phyloP scores from a whole-genome alignment of 2,113 vertebrate genomes.

The Cebidichthys violaceus region DNA sequence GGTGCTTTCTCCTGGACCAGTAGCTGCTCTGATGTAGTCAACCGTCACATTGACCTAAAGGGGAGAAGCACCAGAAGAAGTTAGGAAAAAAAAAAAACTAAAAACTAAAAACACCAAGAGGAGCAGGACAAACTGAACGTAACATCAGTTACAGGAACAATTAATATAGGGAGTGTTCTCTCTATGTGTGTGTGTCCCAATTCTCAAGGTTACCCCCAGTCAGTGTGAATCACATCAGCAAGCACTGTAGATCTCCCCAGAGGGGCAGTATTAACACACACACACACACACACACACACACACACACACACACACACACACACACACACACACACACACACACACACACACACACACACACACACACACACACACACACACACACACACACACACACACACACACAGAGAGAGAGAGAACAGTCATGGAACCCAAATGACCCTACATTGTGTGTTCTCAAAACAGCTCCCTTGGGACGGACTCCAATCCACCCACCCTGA shows the following conservation, averaged over 20 bases:
- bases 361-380: no score
- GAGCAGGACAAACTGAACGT: constrained; percentile 13
- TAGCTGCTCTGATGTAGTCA: constrained; percentile 97
- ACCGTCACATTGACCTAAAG: constrained; percentile 93
- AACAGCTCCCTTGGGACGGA: constrained; percentile 53
- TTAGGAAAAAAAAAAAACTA: constrained; percentile 32
- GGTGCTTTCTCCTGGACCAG: constrained; percentile 87
- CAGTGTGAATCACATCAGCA: constrained; percentile 88
- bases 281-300: constrained; percentile 15
- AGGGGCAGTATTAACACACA: constrained; percentile 80
- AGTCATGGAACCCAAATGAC: constrained; percentile 62
- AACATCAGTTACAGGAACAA: constrained; percentile 44
- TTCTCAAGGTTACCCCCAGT: constrained; percentile 90
- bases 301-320: background rate
- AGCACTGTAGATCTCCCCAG: constrained; percentile 80
- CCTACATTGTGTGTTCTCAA: constrained; percentile 54
- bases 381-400: constrained; percentile 29
- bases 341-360: background rate
- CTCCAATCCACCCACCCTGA: constrained; percentile 58
- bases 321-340: constrained; percentile 32
- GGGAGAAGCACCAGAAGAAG: constrained; percentile 3
- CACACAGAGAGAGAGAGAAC: background rate
- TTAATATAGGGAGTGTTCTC: constrained; percentile 29
- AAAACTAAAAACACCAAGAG: constrained; percentile 16
- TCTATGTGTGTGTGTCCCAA: constrained; percentile 68